Evolutionary conservation across 2,888 invertebrate genomes (phyloP), one percentile per base, ranked within the genome.

Genomic region (Ornithoptera alexandrae): DNA sequence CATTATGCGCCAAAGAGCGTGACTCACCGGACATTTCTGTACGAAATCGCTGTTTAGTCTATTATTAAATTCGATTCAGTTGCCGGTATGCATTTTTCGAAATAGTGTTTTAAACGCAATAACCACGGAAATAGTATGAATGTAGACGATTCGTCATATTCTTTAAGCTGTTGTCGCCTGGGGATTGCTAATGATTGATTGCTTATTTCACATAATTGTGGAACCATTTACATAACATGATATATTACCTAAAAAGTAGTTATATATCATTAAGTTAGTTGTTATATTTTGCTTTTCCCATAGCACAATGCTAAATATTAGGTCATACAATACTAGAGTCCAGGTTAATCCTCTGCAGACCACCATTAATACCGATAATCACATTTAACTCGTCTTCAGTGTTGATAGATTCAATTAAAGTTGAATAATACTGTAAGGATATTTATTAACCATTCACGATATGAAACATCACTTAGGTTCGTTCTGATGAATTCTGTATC

Each of bases 21-120:
- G 69, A 69, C 36, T 69, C 66, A 67, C 59, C 70, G 58, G 59
- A 65, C 70, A 67, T 70, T 70, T 70, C 66, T 12, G 65, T 64
- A 50, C 50, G 22, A 61, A 53, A 59, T 63, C 46, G 62, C 24
- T 65, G 58, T 62, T 62, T 66, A 58, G 53, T 59, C 62, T 70
- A 70, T 70, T 70, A 70, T 66, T 66, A 66, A 56, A 53, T 67
- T 65, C 42, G 66, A 59, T 66, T 65, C 62, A 62, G 24, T 24
- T 39, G 62, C 39, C 24, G 66, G 59, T 67, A 70, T 70, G 70
- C 66, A 70, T 66, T 70, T 62, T 66, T 66, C 3, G 22, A 63
- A 69, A 65, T 65, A 22, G 22, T 59, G 50, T 63, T 63, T 53
- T 39, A 62, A 46, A 46, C 20, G 46, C 58, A 62, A 62, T 30